Conservation (phyloP, 2,888 invertebrate genomes). For the Portevinia maculata region DNA sequence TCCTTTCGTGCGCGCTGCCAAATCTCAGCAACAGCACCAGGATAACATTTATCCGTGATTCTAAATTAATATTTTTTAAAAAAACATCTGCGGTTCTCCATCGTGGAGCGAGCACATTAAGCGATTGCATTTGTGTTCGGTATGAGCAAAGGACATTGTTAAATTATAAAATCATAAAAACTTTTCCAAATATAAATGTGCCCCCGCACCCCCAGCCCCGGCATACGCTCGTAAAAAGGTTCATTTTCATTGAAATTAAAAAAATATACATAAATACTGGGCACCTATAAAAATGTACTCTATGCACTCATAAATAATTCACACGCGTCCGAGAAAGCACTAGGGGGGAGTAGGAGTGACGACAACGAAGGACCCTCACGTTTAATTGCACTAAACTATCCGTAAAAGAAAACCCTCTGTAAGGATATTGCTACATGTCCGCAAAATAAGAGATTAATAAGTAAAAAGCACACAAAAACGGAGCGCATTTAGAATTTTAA, state of each 20-base stretch:
- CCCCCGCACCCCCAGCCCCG: conserved; percentile 6
- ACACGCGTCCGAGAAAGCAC: conserved; percentile 10
- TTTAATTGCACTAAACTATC: conserved; percentile 74
- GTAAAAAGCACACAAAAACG: conserved; percentile 54
- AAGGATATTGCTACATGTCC: conserved; percentile 71
- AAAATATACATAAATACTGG: conserved; percentile 8
- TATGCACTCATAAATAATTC: conserved; percentile 69
- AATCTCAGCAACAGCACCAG: conserved; percentile 52
- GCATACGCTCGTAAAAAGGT: conserved; percentile 64
- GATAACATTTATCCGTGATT: conserved; percentile 73
- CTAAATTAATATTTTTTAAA: conserved; percentile 74
- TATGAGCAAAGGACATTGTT: conserved; percentile 38
- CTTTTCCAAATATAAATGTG: conserved; percentile 52
- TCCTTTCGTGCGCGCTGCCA: conserved; percentile 3
- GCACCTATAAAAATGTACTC: conserved; percentile 6
- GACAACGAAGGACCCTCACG: conserved; percentile 65
- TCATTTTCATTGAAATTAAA: conserved; percentile 72
- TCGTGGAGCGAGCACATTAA: conserved; percentile 53
- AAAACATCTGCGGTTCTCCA: conserved; percentile 70
- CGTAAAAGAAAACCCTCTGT: conserved; percentile 20
- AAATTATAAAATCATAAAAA: conserved; percentile 71
- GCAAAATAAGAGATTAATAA: conserved; percentile 72
- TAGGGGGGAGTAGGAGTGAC: conserved; percentile 12
- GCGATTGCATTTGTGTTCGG: conserved; percentile 61
- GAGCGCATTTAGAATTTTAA: conserved; percentile 69